Evolutionary conservation across 2,888 invertebrate genomes (phyloP).

Genomic region (Poecilobothrus nobilitatus): DNA sequence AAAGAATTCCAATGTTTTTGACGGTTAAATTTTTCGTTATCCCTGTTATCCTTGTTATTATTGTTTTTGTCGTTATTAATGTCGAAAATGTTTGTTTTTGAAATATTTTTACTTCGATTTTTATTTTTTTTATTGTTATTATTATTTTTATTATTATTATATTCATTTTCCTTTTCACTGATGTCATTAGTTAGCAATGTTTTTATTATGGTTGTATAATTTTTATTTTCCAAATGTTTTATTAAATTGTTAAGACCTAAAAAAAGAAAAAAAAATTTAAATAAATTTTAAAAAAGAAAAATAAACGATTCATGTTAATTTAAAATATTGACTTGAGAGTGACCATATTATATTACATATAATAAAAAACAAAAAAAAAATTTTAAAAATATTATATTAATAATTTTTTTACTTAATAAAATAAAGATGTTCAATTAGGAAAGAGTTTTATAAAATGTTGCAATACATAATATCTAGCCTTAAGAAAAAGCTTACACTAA

Average conservation of each 20-base stretch:
- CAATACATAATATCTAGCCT: too few relatives aligned
- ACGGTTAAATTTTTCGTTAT: conserved; percentile 6
- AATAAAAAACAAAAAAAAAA: too few relatives aligned
- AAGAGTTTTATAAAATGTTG: too few relatives aligned
- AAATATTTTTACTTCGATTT: conserved; percentile 31
- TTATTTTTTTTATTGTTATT: conserved; percentile 17
- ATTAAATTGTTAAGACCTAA: conserved; percentile 43
- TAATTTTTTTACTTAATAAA: too few relatives aligned
- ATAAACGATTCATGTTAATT: too few relatives aligned
- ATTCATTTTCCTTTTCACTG: conserved; percentile 29
- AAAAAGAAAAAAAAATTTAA: conserved; percentile 19
- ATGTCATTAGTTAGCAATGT: conserved; percentile 36
- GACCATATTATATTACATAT: too few relatives aligned
- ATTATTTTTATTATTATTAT: conserved; percentile 13
- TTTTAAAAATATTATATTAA: too few relatives aligned
- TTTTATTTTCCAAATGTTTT: conserved; percentile 39
- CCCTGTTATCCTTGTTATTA: conserved; percentile 16
- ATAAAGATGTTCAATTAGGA: too few relatives aligned
- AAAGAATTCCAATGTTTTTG: conserved; percentile 8
- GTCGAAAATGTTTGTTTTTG: conserved; percentile 12
- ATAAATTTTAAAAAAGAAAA: too few relatives aligned
- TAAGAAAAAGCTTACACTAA: too few relatives aligned
- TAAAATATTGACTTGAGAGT: too few relatives aligned
- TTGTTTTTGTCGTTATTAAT: conserved; percentile 16
- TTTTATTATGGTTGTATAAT: conserved; percentile 41